Evolutionary conservation across 2,888 invertebrate species (phyloP).

Genomic region (Bembecia ichneumoniformis): DNA sequence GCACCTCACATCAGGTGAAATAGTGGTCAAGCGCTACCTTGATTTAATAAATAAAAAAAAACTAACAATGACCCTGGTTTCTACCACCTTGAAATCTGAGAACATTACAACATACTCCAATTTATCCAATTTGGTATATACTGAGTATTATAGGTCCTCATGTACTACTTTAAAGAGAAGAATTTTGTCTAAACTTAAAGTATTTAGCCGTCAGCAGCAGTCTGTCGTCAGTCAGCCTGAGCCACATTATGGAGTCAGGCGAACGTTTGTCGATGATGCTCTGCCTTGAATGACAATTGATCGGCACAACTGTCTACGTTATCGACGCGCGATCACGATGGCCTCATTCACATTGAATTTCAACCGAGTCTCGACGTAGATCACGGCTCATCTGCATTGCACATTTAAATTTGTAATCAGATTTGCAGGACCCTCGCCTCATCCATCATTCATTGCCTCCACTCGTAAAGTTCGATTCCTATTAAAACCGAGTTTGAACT

Average conservation of each 20-base stretch:
- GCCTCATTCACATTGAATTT: conserved; percentile 46
- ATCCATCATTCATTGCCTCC: conserved; percentile 56
- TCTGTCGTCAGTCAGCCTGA: neutral
- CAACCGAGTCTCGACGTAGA: conserved; percentile 22
- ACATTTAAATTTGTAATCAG: conserved; percentile 62
- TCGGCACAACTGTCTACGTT: conserved; percentile 20
- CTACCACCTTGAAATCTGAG: no score
- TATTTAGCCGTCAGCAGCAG: neutral
- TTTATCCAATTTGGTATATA: no score
- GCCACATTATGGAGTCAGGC: neutral
- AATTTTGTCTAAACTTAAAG: neutral
- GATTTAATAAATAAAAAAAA: no score
- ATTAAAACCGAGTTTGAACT: conserved; percentile 17
- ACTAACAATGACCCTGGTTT: no score
- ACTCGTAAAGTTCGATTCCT: conserved; percentile 17
- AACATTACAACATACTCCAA: no score
- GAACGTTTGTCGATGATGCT: conserved; percentile 1
- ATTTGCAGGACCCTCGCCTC: conserved; percentile 41
- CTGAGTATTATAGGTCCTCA: no score
- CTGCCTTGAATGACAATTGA: conserved; percentile 32
- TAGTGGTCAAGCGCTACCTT: no score
- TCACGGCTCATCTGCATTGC: conserved; percentile 50
- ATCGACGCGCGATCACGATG: conserved; percentile 39
- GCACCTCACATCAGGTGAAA: no score
- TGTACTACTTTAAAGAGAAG: no score